These are phyloP conservation scores for Diadema setosum DNA, from an alignment of 35 echinoderm and acorn worm species.

Conservation along the genomic window DNA sequence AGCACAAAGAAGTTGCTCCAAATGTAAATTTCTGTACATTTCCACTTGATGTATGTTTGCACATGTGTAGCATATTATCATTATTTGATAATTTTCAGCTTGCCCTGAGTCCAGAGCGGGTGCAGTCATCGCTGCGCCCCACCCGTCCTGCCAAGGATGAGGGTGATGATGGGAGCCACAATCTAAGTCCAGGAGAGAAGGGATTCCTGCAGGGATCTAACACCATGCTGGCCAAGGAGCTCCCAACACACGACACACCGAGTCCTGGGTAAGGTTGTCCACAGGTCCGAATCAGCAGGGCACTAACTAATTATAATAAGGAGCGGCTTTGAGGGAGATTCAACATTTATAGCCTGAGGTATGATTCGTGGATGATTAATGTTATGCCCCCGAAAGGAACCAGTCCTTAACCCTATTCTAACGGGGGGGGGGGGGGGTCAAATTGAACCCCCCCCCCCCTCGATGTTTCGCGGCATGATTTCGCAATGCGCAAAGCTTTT, in stretches of 20 bases:
- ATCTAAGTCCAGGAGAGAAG: conserved; percentile 63
- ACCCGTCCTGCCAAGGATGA: not conserved
- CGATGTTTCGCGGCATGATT: too few species aligned
- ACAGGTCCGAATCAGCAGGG: not conserved
- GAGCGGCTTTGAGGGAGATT: not conserved
- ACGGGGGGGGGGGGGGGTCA: too few species aligned
- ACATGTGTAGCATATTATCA: too few species aligned
- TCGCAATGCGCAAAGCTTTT: too few species aligned
- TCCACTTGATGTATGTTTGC: too few species aligned
- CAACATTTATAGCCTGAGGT: not conserved
- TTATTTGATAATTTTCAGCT: too few species aligned
- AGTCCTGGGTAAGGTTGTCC: conserved; percentile 32
- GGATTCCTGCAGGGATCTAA: conserved; percentile 65
- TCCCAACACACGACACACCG: conserved; percentile 94
- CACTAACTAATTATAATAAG: not conserved
- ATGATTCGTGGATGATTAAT: not conserved
- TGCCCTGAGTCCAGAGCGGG: conserved; percentile 49
- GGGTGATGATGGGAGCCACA: not conserved
- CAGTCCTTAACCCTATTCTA: too few species aligned
- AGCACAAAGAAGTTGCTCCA: too few species aligned
- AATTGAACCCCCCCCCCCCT: too few species aligned
- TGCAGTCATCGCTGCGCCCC: not conserved
- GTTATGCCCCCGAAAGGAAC: not conserved
- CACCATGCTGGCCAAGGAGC: conserved; percentile 68
- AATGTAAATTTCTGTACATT: too few species aligned